Evolutionary conservation across 1,140 invertebrate species (phyloP), one percentile per base, ranked within the genome.

Genomic region (Lepidurus packardi): DNA sequence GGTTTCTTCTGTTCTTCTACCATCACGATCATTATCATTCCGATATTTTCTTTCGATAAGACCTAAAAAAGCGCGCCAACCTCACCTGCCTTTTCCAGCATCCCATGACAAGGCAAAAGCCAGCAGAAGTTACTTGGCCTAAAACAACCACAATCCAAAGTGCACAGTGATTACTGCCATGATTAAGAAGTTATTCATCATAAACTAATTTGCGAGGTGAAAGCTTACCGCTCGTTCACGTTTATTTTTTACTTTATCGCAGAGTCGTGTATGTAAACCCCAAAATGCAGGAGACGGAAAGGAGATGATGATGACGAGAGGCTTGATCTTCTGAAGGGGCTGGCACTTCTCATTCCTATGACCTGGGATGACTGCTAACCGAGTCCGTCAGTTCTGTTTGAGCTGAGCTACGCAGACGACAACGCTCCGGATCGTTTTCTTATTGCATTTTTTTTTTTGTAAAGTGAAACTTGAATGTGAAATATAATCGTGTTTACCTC

Each of bases 361-460:
- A 65, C 53, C 53, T 65, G 53, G 53, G 53, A 65, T 65, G n/a
- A 65, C 53, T 65, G 53, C 53, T 65, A 65, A 65, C 53, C 53
- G 21, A 65, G 53, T 65, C 53, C 53, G 53, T n/a, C 53, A 65
- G 53, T 65, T 65, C 53, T 65, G 53, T 65, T 65, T 21, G 53
- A 65, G 53, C 53, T 65, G 53, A 65, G 53, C 53, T 65, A 9
- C 53, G 53, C 53, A 65, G 53, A 65, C 34, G 34, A 34, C 16
- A 65, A 65, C 53, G 53, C 21, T 7, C 53, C 8, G n/a, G 9
- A n/a, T 65, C 21, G 16, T 13, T 65, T 65, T 65, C 6, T n/a
- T 65, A 7, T 1, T 16, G 53, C 53, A 34, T 0, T 21, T 65
- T 21, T 7, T 1, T 65, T 1, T 65, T 65, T 21, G n/a, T n/a